Percentiles rank a stretch among this genome's conserved stretches.
phyloP scores from a whole-genome alignment of 2,888 invertebrate species.

The Thysanoteuthis rhombus region DNA sequence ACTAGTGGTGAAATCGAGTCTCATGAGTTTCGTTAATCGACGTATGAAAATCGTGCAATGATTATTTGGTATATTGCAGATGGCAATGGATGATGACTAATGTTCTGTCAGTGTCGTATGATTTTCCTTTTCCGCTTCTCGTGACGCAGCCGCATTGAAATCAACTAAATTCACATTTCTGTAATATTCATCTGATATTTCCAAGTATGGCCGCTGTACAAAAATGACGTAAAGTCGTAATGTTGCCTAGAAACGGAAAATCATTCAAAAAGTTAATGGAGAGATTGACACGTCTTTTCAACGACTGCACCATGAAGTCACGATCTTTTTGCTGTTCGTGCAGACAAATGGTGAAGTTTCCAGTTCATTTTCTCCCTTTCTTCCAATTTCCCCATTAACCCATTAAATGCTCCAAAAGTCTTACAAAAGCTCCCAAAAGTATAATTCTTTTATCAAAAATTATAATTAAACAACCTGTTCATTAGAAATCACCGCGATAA shows the following conservation, averaged over 20 bases:
- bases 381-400: too few relatives aligned
- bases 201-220: neutral
- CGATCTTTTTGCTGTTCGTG: neutral
- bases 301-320: too few relatives aligned
- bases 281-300: too few relatives aligned
- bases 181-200: neutral
- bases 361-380: neutral
- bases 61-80: neutral
- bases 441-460: too few relatives aligned
- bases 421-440: too few relatives aligned
- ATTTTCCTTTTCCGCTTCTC: neutral
- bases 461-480: too few relatives aligned
- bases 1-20: neutral
- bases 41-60: neutral
- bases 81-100: neutral
- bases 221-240: neutral
- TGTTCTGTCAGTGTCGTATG: neutral
- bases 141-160: neutral
- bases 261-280: neutral
- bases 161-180: neutral
- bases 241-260: neutral
- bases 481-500: too few relatives aligned
- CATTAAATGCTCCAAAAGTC: too few relatives aligned
- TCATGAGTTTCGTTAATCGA: neutral
- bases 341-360: neutral